Conservation (phyloP, 1,140 invertebrate species). For the Sarcophaga bullata region DNA sequence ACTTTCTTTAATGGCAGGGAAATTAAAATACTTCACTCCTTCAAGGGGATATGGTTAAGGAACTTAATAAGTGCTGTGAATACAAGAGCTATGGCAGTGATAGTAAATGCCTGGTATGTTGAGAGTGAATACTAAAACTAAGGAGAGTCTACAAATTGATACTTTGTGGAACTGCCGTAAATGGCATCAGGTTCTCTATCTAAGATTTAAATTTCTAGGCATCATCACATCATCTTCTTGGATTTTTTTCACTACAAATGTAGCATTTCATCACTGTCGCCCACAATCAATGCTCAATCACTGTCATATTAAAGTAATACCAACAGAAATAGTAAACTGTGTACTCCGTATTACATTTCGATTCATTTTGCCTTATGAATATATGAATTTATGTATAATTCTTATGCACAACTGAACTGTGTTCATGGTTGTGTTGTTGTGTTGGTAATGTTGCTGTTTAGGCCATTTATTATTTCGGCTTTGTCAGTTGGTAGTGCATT, state of each 20-base stretch:
- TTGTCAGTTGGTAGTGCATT: not conserved
- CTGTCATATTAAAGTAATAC: not conserved
- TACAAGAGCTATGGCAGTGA: too few species aligned
- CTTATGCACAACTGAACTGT: not conserved
- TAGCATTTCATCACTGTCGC: not conserved
- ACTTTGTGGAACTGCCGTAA: too few species aligned
- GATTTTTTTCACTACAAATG: not conserved
- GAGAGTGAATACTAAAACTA: too few species aligned
- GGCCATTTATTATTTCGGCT: conserved; percentile 10
- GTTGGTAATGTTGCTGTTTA: not conserved
- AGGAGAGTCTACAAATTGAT: too few species aligned
- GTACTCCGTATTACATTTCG: not conserved
- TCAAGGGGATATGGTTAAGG: too few species aligned
- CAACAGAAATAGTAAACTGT: not conserved
- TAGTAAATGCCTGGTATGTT: too few species aligned
- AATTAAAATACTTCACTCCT: too few species aligned
- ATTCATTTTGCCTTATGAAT: not conserved
- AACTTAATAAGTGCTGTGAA: too few species aligned
- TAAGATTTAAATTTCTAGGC: too few species aligned
- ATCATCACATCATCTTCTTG: not conserved
- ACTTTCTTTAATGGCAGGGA: too few species aligned
- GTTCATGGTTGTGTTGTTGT: not conserved
- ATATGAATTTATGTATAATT: conserved; percentile 8
- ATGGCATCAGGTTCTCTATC: too few species aligned
- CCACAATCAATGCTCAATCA: not conserved